Base-by-base conservation (phyloP, 2,888 invertebrate genomes). In the Oscheius sp. region DNA sequence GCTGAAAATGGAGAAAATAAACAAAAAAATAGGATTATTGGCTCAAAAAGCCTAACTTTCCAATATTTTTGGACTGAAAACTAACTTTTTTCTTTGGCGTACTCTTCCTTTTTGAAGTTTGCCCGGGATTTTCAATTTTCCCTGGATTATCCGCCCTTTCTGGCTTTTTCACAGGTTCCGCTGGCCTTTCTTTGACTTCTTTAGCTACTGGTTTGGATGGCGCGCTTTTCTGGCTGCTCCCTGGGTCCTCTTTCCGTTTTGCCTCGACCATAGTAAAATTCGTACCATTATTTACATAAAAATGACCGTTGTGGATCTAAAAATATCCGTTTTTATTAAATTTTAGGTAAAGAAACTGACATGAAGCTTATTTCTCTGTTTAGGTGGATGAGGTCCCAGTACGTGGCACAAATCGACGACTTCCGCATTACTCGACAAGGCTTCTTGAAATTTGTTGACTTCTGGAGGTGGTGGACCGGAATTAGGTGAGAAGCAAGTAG, bases 291-390 rank as follows among this genome's bases (percentile, higher is more conserved):
- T 61, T 61, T 21, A 61, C 61, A 23, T 23, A 61, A 9, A 61
- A 18, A 43, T 61, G n/a, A 41, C 61, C 61, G 18, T 61, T 43
- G 43, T 61, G 61, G 13, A 61, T 43, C 61, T 61, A 29, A 29
- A 59, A 35, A 2, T 7, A 3, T n/a, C 6, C 21, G 6, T 21
- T 55, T 25, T 55, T 55, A 35, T 9, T 35, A 9, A 35, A 6
- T 23, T 21, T 16, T 3, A 29, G 7, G 13, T 3, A 21, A 29
- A 59, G 23, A 12, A 21, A n/a, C 49, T 49, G 27, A 66, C 66
- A 66, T 66, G 66, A 29, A 66, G 9, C 18, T 66, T 66, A 27
- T 66, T 66, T 52, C 52, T 49, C 27, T 27, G 25, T 52, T 66
- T 66, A 0, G 35, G 16, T n/a, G 66, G 66, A 2, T 49, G 49